Base-by-base conservation (phyloP, 2,113 vertebrate species). In the Mesitornis unicolor region DNA sequence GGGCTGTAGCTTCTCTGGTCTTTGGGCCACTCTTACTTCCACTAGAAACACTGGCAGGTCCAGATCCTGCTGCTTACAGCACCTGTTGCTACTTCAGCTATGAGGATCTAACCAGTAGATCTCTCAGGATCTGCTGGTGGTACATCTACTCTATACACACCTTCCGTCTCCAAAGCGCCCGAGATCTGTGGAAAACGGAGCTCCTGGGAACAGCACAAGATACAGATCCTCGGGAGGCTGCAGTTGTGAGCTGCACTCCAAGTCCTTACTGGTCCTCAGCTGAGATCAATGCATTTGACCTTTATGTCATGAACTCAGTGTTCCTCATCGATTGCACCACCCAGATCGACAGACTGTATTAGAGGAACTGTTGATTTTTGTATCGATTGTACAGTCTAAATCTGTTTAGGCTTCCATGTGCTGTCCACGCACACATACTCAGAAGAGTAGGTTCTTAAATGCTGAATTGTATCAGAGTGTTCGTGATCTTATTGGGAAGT, bases 241-340 rank as follows among this genome's bases (percentile, higher is more conserved):
- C 3, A 5, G 13, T 3, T 57, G 16, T 1, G 53, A 59, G 7
- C 77, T 59, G 78, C 57, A 11, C n/a, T 4, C 25, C 2, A 15
- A 25, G 9, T 11, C 42, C 51, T 45, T 51, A 42, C 51, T 2
- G 4, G 8, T 53, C n/a, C 76, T 47, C 81, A 21, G 21, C 51
- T 4, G 16, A 20, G 43, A 35, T 6, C 0, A 0, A 22, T 18
- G 35, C 2, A 0, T 42, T 63, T 70, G 56, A 63, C 42, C 69
- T 71, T 33, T 11, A 2, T 9, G 2, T 13, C 17, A 18, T 78
- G 60, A 61, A 24, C 68, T 51, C 3, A 0, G 16, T 16, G 54
- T 24, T 60, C 50, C 61, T 43, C 6, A 50, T 25, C 2, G 0
- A 60, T 36, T 2, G 1, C 2, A 7, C 13, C 7, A 0, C 5